Percentiles rank a stretch among this genome's conserved stretches.
Evolutionary conservation across 1,140 invertebrate genomes (phyloP).

Genomic region (Lasioglossum albipes): DNA sequence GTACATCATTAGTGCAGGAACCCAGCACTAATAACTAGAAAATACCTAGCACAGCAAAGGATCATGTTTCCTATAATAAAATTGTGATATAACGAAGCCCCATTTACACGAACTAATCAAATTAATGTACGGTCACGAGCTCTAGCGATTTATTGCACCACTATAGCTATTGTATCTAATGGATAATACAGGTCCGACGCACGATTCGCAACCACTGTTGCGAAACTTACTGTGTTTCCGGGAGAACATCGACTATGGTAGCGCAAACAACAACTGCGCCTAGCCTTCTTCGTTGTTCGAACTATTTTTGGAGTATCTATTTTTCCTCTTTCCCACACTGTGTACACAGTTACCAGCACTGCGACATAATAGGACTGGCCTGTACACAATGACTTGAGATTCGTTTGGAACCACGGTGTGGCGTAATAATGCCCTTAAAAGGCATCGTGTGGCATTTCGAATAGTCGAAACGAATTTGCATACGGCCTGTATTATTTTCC

Average conservation of each 20-base stretch:
- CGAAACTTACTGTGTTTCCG: slow-evolving; percentile 9
- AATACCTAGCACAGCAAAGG: too few relatives aligned
- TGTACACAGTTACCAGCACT: not conserved
- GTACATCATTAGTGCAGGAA: too few relatives aligned
- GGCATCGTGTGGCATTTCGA: slow-evolving; percentile 12
- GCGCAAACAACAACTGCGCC: not conserved
- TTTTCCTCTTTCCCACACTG: slow-evolving; percentile 30
- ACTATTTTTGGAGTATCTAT: slow-evolving; percentile 13
- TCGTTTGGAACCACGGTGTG: not conserved
- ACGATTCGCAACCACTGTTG: slow-evolving; percentile 4
- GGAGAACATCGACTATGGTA: not conserved
- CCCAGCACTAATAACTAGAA: too few relatives aligned
- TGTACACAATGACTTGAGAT: not conserved
- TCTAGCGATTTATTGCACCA: not conserved
- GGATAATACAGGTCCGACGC: not conserved
- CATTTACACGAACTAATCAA: not conserved
- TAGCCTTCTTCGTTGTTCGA: not conserved
- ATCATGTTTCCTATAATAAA: too few relatives aligned
- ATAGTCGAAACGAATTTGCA: slow-evolving; percentile 22
- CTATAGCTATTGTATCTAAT: not conserved
- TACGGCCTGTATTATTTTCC: slow-evolving; percentile 3
- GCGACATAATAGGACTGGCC: slow-evolving; percentile 17
- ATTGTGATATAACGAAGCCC: too few relatives aligned
- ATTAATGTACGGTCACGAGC: not conserved
- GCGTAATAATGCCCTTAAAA: slow-evolving; percentile 30